Percentiles rank a stretch among this genome's conserved stretches.
Conservation (phyloP, 2,888 invertebrate genomes). For the Acleris literana region DNA sequence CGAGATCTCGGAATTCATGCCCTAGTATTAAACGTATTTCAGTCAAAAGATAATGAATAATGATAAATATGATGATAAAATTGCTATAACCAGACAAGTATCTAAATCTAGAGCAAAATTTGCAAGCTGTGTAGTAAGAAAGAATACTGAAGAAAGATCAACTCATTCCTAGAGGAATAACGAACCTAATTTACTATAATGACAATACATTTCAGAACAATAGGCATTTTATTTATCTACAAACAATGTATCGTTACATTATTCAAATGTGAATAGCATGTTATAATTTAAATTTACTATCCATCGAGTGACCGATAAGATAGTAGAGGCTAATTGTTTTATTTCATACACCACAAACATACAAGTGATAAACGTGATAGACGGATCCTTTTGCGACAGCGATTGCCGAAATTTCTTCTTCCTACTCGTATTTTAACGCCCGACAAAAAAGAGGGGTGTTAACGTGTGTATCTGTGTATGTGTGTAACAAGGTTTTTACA, state of each 20-base stretch:
- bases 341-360: conserved; percentile 8
- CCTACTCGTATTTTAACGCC: too few relatives aligned
- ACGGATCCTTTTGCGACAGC: background rate
- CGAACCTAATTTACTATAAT: conserved; percentile 29
- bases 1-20: too few relatives aligned
- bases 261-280: conserved; percentile 30
- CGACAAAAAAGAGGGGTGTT: too few relatives aligned
- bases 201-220: conserved; percentile 30
- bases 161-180: background rate
- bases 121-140: too few relatives aligned
- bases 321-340: conserved; percentile 23
- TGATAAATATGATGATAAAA: too few relatives aligned
- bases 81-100: too few relatives aligned
- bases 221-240: conserved; percentile 25
- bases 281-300: conserved; percentile 8
- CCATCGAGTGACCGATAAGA: conserved; percentile 27
- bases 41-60: too few relatives aligned
- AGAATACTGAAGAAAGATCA: too few relatives aligned
- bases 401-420: background rate
- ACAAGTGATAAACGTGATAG: background rate
- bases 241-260: conserved; percentile 25
- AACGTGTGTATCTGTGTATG: too few relatives aligned
- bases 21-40: too few relatives aligned
- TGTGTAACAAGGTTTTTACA: too few relatives aligned
- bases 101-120: too few relatives aligned